A percentile compares a stretch with the other conserved stretches of the same genome.
These are phyloP conservation scores for Macroteleia sp. DNA, from an alignment of 2,888 invertebrate genomes.

Conservation along the genomic window DNA sequence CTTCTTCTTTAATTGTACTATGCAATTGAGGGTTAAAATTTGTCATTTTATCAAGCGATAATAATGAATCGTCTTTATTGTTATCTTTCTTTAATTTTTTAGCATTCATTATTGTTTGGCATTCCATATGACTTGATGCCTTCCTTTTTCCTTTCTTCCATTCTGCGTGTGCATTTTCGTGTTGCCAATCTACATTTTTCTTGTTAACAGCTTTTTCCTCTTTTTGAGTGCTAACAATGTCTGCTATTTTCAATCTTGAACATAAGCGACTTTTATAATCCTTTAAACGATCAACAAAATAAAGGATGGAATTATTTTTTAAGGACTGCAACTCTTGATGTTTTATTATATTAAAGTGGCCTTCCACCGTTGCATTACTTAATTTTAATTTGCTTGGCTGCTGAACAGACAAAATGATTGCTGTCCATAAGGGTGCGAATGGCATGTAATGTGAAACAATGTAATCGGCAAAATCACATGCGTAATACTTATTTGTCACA, in stretches of 20 bases:
- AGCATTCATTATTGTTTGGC: neutral
- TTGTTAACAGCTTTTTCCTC: neutral
- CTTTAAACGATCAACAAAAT: neutral
- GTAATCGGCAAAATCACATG: neutral
- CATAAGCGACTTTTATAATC: neutral
- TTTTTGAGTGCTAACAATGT: neutral
- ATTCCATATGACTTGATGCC: slow-evolving; percentile 5
- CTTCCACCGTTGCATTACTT: neutral
- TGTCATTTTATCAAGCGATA: too few species aligned
- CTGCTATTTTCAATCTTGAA: neutral
- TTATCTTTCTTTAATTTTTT: neutral
- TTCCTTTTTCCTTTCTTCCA: slow-evolving; percentile 2
- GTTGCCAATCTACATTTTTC: neutral
- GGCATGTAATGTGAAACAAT: neutral
- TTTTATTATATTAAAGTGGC: neutral
- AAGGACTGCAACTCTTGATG: neutral
- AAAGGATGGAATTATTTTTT: neutral
- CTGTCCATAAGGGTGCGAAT: slow-evolving; percentile 19
- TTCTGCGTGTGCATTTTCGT: neutral
- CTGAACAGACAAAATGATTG: slow-evolving; percentile 6
- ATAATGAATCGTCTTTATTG: too few species aligned
- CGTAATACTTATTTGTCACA: slow-evolving; percentile 3
- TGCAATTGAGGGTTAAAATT: too few species aligned
- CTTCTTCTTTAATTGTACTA: too few species aligned
- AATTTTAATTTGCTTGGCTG: neutral